Percentiles rank a stretch among this genome's conserved stretches.
These are phyloP conservation scores for Lepidocyrtoides sp. DNA, from an alignment of 2,888 invertebrate species.

Conservation along the genomic window DNA sequence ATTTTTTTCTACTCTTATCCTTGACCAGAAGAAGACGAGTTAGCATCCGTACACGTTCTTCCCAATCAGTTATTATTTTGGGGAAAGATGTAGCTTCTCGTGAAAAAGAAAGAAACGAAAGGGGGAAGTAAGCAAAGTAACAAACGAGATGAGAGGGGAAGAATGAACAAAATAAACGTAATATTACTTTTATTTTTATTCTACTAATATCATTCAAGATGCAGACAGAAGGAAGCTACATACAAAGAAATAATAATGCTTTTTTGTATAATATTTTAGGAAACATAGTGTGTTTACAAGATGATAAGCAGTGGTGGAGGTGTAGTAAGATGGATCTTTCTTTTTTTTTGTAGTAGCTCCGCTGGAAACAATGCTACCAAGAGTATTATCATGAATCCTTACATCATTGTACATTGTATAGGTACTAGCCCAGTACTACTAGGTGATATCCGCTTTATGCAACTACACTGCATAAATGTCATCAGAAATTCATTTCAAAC, in stretches of 20 bases:
- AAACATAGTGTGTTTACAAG: slow-evolving; percentile 8
- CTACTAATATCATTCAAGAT: slow-evolving; percentile 65
- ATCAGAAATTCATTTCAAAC: slow-evolving; percentile 79
- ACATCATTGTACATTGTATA: no score
- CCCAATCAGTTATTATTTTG: slow-evolving; percentile 71
- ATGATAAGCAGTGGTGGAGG: background rate
- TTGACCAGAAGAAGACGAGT: background rate
- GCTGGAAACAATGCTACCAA: background rate
- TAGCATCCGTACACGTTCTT: slow-evolving; percentile 31
- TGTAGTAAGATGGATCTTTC: slow-evolving; percentile 50
- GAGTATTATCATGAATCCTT: no score
- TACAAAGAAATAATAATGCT: slow-evolving; percentile 1
- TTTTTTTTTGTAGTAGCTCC: background rate
- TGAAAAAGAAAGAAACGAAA: slow-evolving; percentile 69
- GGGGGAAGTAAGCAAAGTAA: slow-evolving; percentile 61
- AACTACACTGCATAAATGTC: no score
- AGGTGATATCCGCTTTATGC: no score
- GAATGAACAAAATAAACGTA: slow-evolving; percentile 76
- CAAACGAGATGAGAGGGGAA: slow-evolving; percentile 58
- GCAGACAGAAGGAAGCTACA: slow-evolving; percentile 10
- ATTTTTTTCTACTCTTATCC: background rate
- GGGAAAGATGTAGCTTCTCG: slow-evolving; percentile 79
- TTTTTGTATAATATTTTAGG: slow-evolving; percentile 34
- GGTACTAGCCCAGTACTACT: no score
- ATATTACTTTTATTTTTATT: slow-evolving; percentile 80